phyloP scores from a whole-genome alignment of 2,888 invertebrate genomes.

The Nomada flava region DNA sequence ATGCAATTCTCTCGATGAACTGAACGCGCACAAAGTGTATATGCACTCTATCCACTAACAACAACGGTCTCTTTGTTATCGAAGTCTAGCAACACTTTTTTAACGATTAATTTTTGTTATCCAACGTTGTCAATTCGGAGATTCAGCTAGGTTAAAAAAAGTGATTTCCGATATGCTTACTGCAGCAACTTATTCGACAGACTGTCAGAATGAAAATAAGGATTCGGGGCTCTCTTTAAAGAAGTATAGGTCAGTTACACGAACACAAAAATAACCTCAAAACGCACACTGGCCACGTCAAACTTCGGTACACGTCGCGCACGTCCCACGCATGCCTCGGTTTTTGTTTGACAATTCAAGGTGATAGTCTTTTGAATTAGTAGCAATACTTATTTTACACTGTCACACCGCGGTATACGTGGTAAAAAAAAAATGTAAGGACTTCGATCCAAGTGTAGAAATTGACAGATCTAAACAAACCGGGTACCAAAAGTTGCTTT shows the following conservation, averaged over 20 bases:
- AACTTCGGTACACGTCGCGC: slow-evolving; percentile 57
- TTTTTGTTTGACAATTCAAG: slow-evolving; percentile 50
- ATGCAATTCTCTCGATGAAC: neutral
- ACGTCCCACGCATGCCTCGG: slow-evolving; percentile 56
- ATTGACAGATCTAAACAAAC: slow-evolving; percentile 63
- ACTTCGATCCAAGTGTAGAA: slow-evolving; percentile 15
- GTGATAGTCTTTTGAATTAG: slow-evolving; percentile 26
- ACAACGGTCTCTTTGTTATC: neutral
- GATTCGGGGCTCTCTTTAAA: slow-evolving; percentile 48
- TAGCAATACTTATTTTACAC: slow-evolving; percentile 42
- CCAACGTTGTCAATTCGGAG: neutral
- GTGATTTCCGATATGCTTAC: neutral
- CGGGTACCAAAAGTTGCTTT: slow-evolving; percentile 35
- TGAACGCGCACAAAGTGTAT: neutral
- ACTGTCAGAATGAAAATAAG: slow-evolving; percentile 73
- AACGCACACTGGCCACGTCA: slow-evolving; percentile 71
- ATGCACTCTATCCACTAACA: neutral
- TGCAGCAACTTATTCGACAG: slow-evolving; percentile 50
- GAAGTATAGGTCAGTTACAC: slow-evolving; percentile 77
- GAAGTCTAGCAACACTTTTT: slow-evolving; percentile 41
- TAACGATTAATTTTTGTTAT: neutral
- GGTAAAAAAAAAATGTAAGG: slow-evolving; percentile 1
- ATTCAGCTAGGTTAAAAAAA: neutral
- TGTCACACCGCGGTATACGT: slow-evolving; percentile 51
- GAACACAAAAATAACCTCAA: slow-evolving; percentile 78